A percentile compares a stretch with the other conserved stretches of the same genome.
These are phyloP conservation scores for Lepidotrigona ventralis DNA, from an alignment of 1,140 invertebrate species.

Conservation along the genomic window DNA sequence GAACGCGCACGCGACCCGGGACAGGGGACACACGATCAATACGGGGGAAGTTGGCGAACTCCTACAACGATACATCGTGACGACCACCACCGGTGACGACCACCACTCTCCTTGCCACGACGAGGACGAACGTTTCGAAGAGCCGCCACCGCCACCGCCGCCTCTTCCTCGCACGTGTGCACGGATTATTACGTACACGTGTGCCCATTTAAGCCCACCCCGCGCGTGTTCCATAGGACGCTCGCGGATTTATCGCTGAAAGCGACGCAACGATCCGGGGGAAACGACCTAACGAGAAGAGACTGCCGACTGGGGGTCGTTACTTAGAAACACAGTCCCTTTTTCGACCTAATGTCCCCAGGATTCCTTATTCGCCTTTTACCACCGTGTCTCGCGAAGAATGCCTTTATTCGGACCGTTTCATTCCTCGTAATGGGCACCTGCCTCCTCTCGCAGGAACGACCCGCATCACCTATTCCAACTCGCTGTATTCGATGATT, in stretches of 20 bases:
- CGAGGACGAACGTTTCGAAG: conserved; percentile 36
- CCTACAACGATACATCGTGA: conserved; percentile 63
- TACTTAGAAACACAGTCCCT: conserved; percentile 2
- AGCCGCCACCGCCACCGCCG: conserved; percentile 37
- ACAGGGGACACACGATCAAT: conserved; percentile 71
- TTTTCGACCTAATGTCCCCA: background rate
- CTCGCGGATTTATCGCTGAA: conserved; percentile 53
- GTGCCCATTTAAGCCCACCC: conserved; percentile 53
- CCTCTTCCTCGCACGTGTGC: conserved; percentile 62
- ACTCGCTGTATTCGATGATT: background rate
- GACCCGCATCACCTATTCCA: background rate
- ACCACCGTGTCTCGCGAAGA: background rate
- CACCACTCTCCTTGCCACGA: conserved; percentile 38
- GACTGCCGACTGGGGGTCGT: conserved; percentile 22
- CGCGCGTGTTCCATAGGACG: conserved; percentile 13
- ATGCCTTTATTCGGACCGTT: background rate
- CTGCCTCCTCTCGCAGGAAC: background rate
- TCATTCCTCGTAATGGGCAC: background rate
- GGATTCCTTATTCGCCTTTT: background rate
- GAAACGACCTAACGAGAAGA: conserved; percentile 30
- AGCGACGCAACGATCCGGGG: background rate
- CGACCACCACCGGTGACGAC: conserved; percentile 22
- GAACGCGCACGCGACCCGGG: conserved; percentile 76
- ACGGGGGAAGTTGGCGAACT: conserved; percentile 68
- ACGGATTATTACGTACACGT: conserved; percentile 65